Base-by-base conservation (phyloP, 2,888 invertebrate species). In the Hedya salicella region DNA sequence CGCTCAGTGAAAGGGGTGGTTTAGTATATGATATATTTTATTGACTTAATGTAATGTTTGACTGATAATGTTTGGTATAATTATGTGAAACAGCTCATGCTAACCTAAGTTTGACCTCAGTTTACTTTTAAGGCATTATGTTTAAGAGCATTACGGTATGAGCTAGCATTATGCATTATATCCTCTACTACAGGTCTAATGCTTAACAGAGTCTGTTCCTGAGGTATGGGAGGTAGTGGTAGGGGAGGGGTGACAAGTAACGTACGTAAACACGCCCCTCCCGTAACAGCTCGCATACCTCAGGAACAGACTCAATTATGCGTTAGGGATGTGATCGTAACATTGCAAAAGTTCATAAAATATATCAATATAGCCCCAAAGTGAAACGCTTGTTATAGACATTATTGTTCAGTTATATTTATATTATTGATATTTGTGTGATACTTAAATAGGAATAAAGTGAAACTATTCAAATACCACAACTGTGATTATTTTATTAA, bases 361-460 rank as follows among this genome's bases (percentile, higher is more conserved):
- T 48, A 48, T 21, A 5, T 48, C 48, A 16, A 46, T 13, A 30
- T 11, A 30, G 32, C 19, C 52, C 30, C 44, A 44, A 46, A 46
- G 32, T 46, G 16, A 36, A 39, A 65, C 30, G 65, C 65, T 65
- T 65, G 54, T 54, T 56, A 44, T 56, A 44, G 56, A 44, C 44
- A 16, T 44, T n/a, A n/a, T 59, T 17, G 52, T 65, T 60, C 44
- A 52, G 44, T 65, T 59, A 53, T 60, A 39, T 48, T 65, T 59
- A 53, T 60, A 39, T 48, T 39, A 30, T 63, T 63, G 46, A 40
- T 62, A 39, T 62, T 49, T 65, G 44, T 60, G 65, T 65, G 65
- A 65, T 65, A 57, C 57, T 57, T 57, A 65, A 65, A 59, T 53
- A 59, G 63, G 46, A 53, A 65, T 65, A 65, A 65, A 65, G 59